Conservation (phyloP, 2,113 vertebrate genomes). For the Donacobius atricapilla region DNA sequence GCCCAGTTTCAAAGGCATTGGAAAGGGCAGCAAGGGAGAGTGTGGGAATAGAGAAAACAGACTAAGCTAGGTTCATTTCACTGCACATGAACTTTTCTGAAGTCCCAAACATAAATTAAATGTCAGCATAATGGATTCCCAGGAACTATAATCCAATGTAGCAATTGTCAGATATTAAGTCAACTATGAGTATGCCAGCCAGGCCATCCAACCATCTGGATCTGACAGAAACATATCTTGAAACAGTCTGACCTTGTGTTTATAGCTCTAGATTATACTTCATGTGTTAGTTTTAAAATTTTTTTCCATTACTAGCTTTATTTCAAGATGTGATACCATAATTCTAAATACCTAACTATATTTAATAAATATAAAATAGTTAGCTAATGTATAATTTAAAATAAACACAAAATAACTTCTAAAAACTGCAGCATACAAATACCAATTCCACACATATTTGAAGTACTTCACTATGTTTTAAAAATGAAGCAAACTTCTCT, state of each 20-base stretch:
- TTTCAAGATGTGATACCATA: background rate
- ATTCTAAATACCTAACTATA: background rate
- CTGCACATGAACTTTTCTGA: background rate
- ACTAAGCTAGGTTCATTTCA: background rate
- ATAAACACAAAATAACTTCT: background rate
- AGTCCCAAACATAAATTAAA: background rate
- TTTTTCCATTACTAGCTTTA: background rate
- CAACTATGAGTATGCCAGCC: background rate
- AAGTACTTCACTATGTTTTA: background rate
- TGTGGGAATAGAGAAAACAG: background rate
- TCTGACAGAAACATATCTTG: background rate
- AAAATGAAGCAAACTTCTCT: background rate
- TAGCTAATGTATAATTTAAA: background rate
- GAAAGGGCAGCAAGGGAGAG: background rate
- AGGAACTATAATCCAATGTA: background rate
- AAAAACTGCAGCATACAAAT: background rate
- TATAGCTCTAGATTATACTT: background rate
- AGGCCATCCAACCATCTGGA: background rate
- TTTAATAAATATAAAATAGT: background rate
- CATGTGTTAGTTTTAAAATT: background rate
- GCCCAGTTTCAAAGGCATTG: background rate
- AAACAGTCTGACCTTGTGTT: background rate
- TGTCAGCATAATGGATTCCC: background rate
- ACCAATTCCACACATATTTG: background rate
- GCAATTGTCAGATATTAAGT: background rate